A percentile compares a stretch with the other conserved stretches of the same genome.
These are phyloP conservation scores for Amazona ochrocephala DNA, from an alignment of 2,797 vertebrate species.

Conservation along the genomic window DNA sequence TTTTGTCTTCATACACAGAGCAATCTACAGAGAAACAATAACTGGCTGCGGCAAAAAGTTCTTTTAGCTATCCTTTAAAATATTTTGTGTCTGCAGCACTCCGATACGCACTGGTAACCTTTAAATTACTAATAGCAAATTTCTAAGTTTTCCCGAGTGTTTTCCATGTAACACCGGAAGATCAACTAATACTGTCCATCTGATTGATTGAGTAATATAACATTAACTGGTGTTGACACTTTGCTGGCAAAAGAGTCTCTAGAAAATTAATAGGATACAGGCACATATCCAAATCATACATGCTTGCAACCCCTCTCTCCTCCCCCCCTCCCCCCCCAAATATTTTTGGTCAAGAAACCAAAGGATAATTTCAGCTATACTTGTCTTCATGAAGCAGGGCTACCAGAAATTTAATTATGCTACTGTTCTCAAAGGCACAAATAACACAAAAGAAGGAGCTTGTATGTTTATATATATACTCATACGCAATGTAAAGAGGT, in stretches of 20 bases:
- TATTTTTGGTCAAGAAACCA: not conserved
- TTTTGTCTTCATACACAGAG: not conserved
- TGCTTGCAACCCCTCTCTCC: not conserved
- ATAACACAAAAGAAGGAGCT: not conserved
- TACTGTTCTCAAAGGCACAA: not conserved
- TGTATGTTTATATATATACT: not conserved
- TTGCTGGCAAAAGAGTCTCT: not conserved
- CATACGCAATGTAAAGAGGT: not conserved
- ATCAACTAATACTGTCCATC: not conserved
- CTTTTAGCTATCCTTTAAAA: not conserved
- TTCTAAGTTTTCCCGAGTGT: not conserved
- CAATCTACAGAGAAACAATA: not conserved
- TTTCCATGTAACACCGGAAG: not conserved
- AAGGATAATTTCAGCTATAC: not conserved
- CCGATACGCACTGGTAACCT: not conserved
- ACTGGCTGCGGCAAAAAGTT: not conserved
- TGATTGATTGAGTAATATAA: not conserved
- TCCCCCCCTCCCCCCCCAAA: not conserved
- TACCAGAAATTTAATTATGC: not conserved
- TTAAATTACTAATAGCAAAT: not conserved
- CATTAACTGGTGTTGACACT: slow-evolving; percentile 9
- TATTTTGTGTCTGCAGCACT: not conserved
- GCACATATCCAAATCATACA: not conserved
- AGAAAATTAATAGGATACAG: slow-evolving; percentile 12
- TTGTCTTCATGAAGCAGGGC: not conserved